phyloP scores from a whole-genome alignment of 37 sponge, comb jelly and placozoan genomes.

The Petrosia ficiformis region DNA sequence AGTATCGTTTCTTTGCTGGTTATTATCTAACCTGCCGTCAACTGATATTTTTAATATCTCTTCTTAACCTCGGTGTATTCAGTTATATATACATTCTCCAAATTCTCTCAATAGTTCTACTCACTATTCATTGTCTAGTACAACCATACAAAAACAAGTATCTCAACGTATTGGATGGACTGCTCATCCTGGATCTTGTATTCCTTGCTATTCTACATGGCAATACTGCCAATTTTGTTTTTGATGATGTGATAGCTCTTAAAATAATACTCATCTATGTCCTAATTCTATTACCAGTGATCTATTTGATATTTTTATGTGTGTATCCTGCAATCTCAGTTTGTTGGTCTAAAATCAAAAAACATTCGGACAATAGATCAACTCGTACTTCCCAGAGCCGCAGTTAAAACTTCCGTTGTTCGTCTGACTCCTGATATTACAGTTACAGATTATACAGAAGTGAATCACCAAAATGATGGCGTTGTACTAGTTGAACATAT shows the following conservation, averaged over 20 bases:
- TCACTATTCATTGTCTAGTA: constrained; percentile 4
- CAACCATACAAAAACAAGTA: constrained; percentile 19
- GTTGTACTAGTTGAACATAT: background rate
- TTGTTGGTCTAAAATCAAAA: background rate
- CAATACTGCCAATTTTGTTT: constrained; percentile 8
- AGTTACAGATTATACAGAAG: too few species aligned
- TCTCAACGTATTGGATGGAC: constrained; percentile 21
- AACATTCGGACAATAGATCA: too few species aligned
- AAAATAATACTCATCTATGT: background rate
- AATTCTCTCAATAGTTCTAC: constrained; percentile 7
- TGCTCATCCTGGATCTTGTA: constrained; percentile 16
- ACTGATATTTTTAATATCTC: constrained; percentile 22
- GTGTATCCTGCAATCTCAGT: background rate
- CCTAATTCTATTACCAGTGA: constrained; percentile 7
- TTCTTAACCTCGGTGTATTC: background rate
- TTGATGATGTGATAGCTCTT: background rate
- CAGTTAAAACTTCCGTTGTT: background rate
- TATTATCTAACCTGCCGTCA: constrained; percentile 32
- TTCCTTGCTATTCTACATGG: constrained; percentile 17
- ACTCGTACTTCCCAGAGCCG: background rate
- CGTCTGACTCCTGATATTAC: background rate
- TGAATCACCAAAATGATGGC: too few species aligned
- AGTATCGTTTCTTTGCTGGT: constrained; percentile 53
- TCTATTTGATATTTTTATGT: background rate
- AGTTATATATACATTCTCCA: constrained; percentile 4